Conservation (phyloP, 2,113 vertebrate genomes). For the Micronycteris hirsuta region DNA sequence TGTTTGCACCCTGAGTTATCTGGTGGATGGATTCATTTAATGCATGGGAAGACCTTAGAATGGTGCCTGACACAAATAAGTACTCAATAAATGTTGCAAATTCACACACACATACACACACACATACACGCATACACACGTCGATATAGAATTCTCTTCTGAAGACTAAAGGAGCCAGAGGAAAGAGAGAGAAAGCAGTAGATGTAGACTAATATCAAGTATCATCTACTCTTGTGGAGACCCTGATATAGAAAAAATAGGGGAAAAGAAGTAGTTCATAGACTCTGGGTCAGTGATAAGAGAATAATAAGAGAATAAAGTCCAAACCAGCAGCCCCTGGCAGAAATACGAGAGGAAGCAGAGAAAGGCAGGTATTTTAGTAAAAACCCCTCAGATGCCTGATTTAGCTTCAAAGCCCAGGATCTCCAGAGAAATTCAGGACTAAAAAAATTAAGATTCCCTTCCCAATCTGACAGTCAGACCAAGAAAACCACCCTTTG, state of each 20-base stretch:
- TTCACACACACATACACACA: neutral
- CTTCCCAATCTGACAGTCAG: neutral
- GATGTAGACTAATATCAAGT: neutral
- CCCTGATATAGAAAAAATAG: neutral
- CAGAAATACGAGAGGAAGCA: neutral
- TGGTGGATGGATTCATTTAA: neutral
- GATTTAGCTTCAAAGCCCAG: neutral
- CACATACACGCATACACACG: rapidly evolving
- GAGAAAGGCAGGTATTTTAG: neutral
- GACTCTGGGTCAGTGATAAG: neutral
- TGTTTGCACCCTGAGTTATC: neutral
- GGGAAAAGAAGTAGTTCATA: neutral
- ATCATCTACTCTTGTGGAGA: neutral
- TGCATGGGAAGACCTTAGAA: neutral
- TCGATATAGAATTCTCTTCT: neutral
- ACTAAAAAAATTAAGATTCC: neutral
- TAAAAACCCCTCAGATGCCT: neutral
- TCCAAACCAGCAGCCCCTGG: neutral
- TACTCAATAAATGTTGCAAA: neutral
- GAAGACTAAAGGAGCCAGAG: neutral
- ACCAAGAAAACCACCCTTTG: slow-evolving; percentile 75
- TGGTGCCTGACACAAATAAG: neutral
- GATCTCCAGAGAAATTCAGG: neutral
- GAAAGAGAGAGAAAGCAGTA: neutral
- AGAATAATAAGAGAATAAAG: neutral